phyloP scores from a whole-genome alignment of 1,140 invertebrate species.

The Anoplophora glabripennis region DNA sequence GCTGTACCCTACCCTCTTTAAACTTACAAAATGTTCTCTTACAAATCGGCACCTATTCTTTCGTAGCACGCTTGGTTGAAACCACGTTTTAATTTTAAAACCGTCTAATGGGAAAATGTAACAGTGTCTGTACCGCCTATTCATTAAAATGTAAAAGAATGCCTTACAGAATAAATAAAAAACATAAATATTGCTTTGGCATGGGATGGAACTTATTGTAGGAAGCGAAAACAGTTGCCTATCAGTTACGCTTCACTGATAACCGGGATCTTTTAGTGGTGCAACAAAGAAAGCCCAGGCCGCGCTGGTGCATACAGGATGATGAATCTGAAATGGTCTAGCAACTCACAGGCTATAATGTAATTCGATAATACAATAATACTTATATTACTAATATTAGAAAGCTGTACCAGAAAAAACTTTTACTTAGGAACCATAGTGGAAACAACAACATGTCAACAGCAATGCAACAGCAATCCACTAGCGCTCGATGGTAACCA shows the following conservation, averaged over 20 bases:
- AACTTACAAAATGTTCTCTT: conserved; percentile 6
- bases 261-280: not conserved
- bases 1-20: conserved; percentile 5
- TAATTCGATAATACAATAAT: no score
- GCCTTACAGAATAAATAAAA: conserved; percentile 11
- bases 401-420: no score
- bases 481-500: no score
- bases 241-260: conserved; percentile 8
- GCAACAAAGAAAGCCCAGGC: no score
- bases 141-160: conserved; percentile 11
- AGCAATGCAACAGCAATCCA: no score
- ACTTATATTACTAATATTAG: no score
- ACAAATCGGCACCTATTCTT: conserved; percentile 11
- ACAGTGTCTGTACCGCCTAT: conserved; percentile 15
- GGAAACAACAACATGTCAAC: no score
- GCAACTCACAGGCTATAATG: no score
- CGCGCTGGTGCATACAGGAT: no score
- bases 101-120: conserved; percentile 13
- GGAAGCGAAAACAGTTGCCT: conserved; percentile 15
- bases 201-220: conserved; percentile 8
- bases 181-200: conserved; percentile 12
- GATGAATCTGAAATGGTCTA: no score
- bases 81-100: conserved; percentile 16
- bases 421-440: no score
- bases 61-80: conserved; percentile 6